These are phyloP conservation scores for Lichenostomus cassidix DNA, from an alignment of 2,113 vertebrate genomes.

Conservation along the genomic window DNA sequence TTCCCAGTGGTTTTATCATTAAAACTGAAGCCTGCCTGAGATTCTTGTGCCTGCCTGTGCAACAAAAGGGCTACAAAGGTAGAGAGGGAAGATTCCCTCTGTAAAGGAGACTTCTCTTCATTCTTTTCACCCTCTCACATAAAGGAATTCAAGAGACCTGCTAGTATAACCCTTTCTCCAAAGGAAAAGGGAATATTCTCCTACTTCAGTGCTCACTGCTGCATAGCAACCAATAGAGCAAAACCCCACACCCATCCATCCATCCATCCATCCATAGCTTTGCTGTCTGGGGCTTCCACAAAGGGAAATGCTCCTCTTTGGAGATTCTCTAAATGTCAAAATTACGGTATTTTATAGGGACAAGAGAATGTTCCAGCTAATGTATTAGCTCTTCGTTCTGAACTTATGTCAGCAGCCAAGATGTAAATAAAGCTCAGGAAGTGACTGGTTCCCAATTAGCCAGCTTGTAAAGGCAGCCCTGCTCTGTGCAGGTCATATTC, in stretches of 20 bases:
- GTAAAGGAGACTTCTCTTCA: background rate
- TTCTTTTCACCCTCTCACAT: background rate
- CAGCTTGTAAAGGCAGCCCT: background rate
- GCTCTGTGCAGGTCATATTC: background rate
- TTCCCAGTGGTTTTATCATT: background rate
- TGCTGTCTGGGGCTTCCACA: background rate
- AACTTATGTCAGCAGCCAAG: background rate
- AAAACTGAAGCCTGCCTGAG: background rate
- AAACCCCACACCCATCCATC: background rate
- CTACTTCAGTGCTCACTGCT: background rate
- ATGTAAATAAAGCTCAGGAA: background rate
- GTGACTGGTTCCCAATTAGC: background rate
- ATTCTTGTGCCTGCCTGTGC: background rate
- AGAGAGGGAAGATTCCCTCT: background rate
- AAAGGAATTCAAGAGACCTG: background rate
- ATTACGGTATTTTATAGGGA: background rate
- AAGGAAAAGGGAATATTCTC: background rate
- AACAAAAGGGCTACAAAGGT: background rate
- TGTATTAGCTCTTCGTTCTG: background rate
- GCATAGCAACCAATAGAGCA: background rate
- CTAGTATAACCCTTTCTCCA: background rate
- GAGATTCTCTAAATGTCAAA: background rate
- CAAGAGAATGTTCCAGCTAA: background rate
- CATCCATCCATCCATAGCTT: background rate
- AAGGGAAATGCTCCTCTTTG: background rate